phyloP scores from a whole-genome alignment of 2,113 vertebrate species.

The Naja naja region DNA sequence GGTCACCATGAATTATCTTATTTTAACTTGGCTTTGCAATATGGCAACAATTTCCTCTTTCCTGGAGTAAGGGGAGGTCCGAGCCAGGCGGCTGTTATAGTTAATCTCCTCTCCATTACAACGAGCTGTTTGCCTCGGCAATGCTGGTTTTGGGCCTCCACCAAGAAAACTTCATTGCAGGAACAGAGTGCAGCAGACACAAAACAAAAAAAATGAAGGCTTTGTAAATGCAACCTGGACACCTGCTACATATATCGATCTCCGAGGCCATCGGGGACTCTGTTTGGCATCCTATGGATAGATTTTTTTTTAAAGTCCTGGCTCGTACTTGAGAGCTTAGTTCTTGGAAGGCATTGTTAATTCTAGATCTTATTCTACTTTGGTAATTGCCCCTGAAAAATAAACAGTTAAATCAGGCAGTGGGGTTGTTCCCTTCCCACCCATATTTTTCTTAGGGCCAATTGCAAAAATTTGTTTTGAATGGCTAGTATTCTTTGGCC shows the following conservation, averaged over 20 bases:
- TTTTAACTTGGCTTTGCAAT: not conserved
- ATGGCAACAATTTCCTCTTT: not conserved
- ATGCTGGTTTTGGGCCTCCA: not conserved
- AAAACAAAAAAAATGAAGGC: not conserved
- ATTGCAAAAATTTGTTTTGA: not conserved
- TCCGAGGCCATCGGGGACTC: not conserved
- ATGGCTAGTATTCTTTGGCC: not conserved
- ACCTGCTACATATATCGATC: not conserved
- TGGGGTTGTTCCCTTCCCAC: not conserved
- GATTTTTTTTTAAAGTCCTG: not conserved
- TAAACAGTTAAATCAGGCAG: not conserved
- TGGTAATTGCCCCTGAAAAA: not conserved
- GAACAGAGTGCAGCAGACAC: not conserved
- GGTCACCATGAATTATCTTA: not conserved
- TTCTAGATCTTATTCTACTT: accelerated
- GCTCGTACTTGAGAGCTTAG: not conserved
- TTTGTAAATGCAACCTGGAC: not conserved
- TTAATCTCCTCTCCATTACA: not conserved
- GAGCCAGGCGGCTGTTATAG: not conserved
- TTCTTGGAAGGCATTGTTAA: slow-evolving; percentile 19
- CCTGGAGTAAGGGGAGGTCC: not conserved
- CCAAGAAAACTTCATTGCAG: not conserved
- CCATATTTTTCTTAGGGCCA: slow-evolving; percentile 28
- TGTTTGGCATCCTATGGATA: not conserved
- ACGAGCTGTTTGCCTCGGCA: not conserved